These are phyloP conservation scores for Phoenicopterus ruber DNA, from an alignment of 2,113 vertebrate genomes.

Conservation along the genomic window DNA sequence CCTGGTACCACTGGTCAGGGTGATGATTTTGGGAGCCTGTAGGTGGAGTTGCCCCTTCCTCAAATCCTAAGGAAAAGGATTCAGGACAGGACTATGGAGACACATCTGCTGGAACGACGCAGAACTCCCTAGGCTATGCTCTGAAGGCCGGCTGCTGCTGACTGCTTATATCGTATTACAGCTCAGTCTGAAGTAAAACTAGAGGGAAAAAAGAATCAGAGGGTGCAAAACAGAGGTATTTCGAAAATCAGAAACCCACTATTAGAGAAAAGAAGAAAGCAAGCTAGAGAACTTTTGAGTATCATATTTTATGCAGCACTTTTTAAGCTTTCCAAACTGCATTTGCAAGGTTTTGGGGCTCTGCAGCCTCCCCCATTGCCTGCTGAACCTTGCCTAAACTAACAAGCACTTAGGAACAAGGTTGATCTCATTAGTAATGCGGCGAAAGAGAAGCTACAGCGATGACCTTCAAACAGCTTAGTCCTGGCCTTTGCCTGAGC, in stretches of 20 bases:
- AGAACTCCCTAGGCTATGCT: neutral
- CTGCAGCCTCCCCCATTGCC: neutral
- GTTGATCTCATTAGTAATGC: neutral
- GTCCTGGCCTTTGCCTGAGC: neutral
- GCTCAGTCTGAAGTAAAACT: neutral
- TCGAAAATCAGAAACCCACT: neutral
- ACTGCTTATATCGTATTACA: neutral
- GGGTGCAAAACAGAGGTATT: neutral
- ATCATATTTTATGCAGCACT: neutral
- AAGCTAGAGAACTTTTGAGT: neutral
- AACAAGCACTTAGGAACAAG: neutral
- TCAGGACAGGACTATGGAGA: neutral
- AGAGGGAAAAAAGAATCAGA: neutral
- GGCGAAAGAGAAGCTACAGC: neutral
- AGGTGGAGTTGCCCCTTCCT: neutral
- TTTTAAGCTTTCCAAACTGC: neutral
- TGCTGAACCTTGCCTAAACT: neutral
- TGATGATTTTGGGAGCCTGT: neutral
- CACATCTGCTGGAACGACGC: neutral
- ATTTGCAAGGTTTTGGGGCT: neutral
- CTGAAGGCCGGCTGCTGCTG: neutral
- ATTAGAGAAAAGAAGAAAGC: neutral
- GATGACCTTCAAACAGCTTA: neutral
- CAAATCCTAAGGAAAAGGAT: neutral
- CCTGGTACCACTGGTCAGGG: neutral